Percentiles rank a stretch among this genome's conserved stretches.
Evolutionary conservation across 2,797 vertebrate species (phyloP).

Genomic region (Ispidina picta): DNA sequence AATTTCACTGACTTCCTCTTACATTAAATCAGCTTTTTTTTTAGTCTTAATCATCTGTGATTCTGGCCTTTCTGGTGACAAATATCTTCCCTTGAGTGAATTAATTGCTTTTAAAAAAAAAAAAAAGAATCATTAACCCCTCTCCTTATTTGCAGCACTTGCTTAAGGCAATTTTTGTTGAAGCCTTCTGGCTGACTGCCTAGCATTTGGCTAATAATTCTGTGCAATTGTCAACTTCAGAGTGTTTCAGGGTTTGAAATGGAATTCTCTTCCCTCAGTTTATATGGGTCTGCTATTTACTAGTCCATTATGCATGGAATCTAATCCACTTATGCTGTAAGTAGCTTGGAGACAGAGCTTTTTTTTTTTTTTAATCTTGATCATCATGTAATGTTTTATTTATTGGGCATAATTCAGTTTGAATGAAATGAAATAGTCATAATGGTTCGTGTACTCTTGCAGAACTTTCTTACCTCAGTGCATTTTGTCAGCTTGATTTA

Average conservation of each 20-base stretch:
- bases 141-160: constrained; percentile 12
- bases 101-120: background rate
- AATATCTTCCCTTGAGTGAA: background rate
- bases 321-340: constrained; percentile 47
- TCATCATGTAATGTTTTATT: constrained; percentile 40
- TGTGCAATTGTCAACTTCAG: constrained; percentile 22
- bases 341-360: background rate
- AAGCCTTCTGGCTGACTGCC: constrained; percentile 40
- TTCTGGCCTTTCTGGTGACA: constrained; percentile 24
- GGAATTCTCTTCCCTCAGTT: constrained; percentile 18
- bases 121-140: background rate
- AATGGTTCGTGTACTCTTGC: background rate
- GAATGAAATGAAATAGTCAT: constrained; percentile 30
- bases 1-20: constrained; percentile 10
- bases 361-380: background rate
- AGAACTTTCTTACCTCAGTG: constrained; percentile 38
- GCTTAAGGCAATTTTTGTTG: constrained; percentile 49
- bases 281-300: constrained; percentile 20
- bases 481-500: constrained; percentile 57
- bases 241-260: constrained; percentile 26
- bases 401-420: constrained; percentile 34
- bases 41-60: constrained; percentile 11
- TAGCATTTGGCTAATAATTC: constrained; percentile 50
- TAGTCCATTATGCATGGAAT: constrained; percentile 21
- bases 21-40: background rate